A percentile compares a stretch with the other conserved stretches of the same genome.
Evolutionary conservation across 2,888 invertebrate species (phyloP).

Genomic region (Melinopterus prodromus): DNA sequence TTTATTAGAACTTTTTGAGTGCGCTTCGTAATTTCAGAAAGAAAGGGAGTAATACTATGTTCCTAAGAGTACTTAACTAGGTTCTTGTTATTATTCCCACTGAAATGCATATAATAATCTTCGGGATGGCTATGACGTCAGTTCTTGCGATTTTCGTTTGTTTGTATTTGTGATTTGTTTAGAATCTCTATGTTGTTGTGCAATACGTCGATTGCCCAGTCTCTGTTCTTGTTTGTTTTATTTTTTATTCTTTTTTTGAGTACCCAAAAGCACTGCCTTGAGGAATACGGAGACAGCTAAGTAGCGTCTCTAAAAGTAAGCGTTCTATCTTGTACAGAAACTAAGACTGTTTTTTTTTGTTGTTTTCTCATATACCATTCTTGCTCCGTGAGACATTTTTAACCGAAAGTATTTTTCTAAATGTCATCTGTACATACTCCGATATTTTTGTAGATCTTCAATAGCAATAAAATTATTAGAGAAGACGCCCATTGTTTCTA

Average conservation of each 20-base stretch:
- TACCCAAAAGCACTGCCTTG: conserved; percentile 36
- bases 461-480: conserved; percentile 33
- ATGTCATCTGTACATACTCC: conserved; percentile 34
- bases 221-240: background rate
- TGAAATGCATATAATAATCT: conserved; percentile 39
- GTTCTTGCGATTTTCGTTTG: background rate
- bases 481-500: background rate
- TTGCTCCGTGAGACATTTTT: conserved; percentile 22
- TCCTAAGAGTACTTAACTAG: conserved; percentile 47
- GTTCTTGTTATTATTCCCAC: conserved; percentile 32
- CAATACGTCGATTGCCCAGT: conserved; percentile 20
- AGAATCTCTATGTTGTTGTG: conserved; percentile 28
- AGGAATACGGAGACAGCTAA: conserved; percentile 26
- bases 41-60: conserved; percentile 45
- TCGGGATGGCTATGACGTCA: background rate
- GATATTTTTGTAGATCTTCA: conserved; percentile 38
- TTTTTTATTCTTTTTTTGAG: conserved; percentile 27
- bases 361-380: conserved; percentile 13
- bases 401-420: conserved; percentile 37
- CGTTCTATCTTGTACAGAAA: conserved; percentile 15
- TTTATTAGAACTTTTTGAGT: conserved; percentile 17
- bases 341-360: conserved; percentile 33
- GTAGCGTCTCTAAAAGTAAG: conserved; percentile 11
- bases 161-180: conserved; percentile 8
- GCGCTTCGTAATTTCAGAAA: background rate